Percentiles rank a stretch among this genome's conserved stretches.
phyloP scores from a whole-genome alignment of 1,140 invertebrate genomes.

The Choristoneura fumiferana region DNA sequence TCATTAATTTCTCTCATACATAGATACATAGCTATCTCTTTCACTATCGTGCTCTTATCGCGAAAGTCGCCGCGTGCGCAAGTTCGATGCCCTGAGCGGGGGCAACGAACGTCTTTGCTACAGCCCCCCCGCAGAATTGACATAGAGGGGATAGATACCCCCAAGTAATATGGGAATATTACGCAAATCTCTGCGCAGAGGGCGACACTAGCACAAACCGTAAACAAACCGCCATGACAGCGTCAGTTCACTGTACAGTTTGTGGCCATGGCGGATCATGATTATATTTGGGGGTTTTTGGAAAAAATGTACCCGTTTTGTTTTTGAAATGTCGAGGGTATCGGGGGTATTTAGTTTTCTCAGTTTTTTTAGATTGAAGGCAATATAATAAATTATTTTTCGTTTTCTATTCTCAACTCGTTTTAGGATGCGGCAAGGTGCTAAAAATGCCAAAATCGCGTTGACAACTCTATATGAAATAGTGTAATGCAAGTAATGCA shows the following conservation, averaged over 20 bases:
- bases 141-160: constrained; percentile 4
- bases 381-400: no score
- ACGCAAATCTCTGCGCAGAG: no score
- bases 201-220: no score
- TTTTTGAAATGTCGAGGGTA: no score
- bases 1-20: no score
- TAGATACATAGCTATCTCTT: constrained; percentile 31
- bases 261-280: no score
- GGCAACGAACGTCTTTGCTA: constrained; percentile 76
- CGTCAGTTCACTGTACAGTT: neutral
- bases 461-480: constrained; percentile 48
- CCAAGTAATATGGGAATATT: neutral
- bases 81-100: constrained; percentile 67
- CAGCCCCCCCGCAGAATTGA: constrained; percentile 24
- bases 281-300: no score
- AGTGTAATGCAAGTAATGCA: constrained; percentile 57
- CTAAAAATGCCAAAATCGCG: no score
- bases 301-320: no score
- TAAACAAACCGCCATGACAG: no score
- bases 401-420: constrained; percentile 21
- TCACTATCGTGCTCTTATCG: constrained; percentile 51
- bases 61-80: constrained; percentile 71
- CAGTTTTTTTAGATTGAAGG: no score
- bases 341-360: neutral
- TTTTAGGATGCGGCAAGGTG: no score